Evolutionary conservation across 1,140 invertebrate species (phyloP), one percentile per base, ranked within the genome.

Genomic region (Steinernema feltiae): DNA sequence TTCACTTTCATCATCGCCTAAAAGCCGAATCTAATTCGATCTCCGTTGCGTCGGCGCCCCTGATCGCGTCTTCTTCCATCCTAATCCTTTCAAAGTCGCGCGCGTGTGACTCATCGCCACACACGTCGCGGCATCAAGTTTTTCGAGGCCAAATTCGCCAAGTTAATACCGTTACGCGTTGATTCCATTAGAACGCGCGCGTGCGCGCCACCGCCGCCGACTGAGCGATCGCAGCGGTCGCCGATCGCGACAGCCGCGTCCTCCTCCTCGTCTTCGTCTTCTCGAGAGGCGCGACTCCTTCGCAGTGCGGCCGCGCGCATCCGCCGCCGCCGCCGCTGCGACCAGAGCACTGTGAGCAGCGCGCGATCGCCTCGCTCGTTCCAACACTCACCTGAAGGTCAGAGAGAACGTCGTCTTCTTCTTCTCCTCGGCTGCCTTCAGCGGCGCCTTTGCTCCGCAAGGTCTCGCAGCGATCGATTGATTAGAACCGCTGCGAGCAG

Each of bases 131-230:
- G 7, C 53, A 15, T 63, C 53, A 27, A 63, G 53, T 63, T 63
- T 63, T 63, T 63, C 53, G 53, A 63, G 53, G 53, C 53, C 53
- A 27, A 15, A 63, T 63, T 63, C 53, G 7, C 35, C 24, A 27
- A 63, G 53, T 63, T 63, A 63, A 15, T 63, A 63, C 53, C 53
- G 53, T 63, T 63, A 63, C 53, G 53, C 24, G 53, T 21, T 63
- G 53, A 63, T 63, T 63, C 53, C 53, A 63, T 63, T 63, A 63
- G 53, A 63, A n/a, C n/a, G n/a, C n/a, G n/a, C n/a, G n/a, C n/a
- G n/a, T n/a, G n/a, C n/a, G n/a, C n/a, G n/a, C 41, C 7, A 12
- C 41, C 7, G 41, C 41, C 41, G 41, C 7, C 41, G 41, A 46
- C n/a, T 46, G 41, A 46, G 41, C 41, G 41, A 17, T 63, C 53